Evolutionary conservation across 2,113 vertebrate genomes (phyloP), one percentile per base, ranked within the genome.

Genomic region (Lophura nycthemera): DNA sequence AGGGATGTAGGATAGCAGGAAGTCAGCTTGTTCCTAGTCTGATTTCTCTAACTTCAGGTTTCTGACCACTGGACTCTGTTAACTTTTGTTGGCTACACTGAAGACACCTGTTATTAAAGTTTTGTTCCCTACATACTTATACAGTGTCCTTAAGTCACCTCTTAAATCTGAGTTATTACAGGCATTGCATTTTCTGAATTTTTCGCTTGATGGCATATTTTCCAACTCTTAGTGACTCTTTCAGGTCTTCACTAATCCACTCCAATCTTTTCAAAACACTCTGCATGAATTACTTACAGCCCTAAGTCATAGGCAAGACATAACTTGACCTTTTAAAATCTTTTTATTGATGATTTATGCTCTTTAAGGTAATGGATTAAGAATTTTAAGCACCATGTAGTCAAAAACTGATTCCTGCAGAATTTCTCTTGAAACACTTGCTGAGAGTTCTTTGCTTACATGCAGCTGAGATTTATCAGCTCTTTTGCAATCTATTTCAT

Each of bases 91-190:
- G 47, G 52, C 54, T 91, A 45, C 45, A n/a, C 3, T 80, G 59
- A 75, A 72, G 54, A 52, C 29, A 75, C 13, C 10, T 74, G 75
- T 81, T 45, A 47, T 1, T 86, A 20, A 83, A 74, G 22, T 75
- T 93, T 71, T 69, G 11, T 84, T 30, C 30, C 47, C 43, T 60
- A 42, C 38, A 72, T 56, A 85, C 40, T 89, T 81, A n/a, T 13
- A 59, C 43, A 4, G 13, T 90, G 64, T 88, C 82, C 92, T 77
- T 69, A 96, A 72, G 27, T 88, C 78, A 91, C 71, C 85, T 94
- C 59, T 64, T 95, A 87, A 87, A 92, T 89, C 40, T 34, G 34
- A 92, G 47, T 84, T 92, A 54, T 36, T 85, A 76, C 72, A 85
- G 54, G 7, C 56, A 89, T 25, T 89, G 81, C 47, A 60, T 89